These are phyloP conservation scores for Poicephalus meyeri DNA, from an alignment of 2,113 vertebrate species.

Conservation along the genomic window DNA sequence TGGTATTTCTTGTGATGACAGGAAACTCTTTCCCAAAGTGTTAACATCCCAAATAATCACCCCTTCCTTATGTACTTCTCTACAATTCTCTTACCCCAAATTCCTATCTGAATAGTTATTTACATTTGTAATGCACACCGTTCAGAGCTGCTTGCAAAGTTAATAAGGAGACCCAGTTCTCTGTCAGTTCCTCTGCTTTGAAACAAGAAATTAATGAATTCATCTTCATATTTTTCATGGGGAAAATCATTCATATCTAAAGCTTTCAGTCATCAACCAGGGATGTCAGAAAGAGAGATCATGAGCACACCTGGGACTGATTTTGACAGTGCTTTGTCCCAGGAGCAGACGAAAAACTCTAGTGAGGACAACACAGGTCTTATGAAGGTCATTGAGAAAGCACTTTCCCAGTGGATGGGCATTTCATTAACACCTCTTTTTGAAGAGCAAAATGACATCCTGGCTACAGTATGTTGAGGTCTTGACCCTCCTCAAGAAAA, in stretches of 20 bases:
- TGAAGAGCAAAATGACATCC: slow-evolving; percentile 46
- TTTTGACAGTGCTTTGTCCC: not conserved
- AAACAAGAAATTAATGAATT: not conserved
- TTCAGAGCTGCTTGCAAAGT: not conserved
- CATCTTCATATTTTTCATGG: not conserved
- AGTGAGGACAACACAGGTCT: not conserved
- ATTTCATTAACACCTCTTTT: slow-evolving; percentile 43
- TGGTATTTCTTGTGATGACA: not conserved
- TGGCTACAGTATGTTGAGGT: slow-evolving; percentile 21
- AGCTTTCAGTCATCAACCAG: not conserved
- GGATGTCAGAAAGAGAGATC: not conserved
- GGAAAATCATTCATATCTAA: not conserved
- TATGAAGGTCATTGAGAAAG: not conserved
- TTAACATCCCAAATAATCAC: not conserved
- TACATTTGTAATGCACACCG: not conserved
- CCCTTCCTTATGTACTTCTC: not conserved
- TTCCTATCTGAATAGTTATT: not conserved
- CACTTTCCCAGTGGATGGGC: not conserved
- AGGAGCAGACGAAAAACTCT: not conserved
- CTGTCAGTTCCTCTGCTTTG: not conserved
- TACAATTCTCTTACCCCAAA: not conserved
- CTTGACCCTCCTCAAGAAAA: slow-evolving; percentile 44
- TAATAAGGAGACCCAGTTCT: not conserved
- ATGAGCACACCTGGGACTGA: not conserved
- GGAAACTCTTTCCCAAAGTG: not conserved